These are phyloP conservation scores for Buceros bicornis DNA, from an alignment of 2,797 vertebrate genomes.

Conservation along the genomic window DNA sequence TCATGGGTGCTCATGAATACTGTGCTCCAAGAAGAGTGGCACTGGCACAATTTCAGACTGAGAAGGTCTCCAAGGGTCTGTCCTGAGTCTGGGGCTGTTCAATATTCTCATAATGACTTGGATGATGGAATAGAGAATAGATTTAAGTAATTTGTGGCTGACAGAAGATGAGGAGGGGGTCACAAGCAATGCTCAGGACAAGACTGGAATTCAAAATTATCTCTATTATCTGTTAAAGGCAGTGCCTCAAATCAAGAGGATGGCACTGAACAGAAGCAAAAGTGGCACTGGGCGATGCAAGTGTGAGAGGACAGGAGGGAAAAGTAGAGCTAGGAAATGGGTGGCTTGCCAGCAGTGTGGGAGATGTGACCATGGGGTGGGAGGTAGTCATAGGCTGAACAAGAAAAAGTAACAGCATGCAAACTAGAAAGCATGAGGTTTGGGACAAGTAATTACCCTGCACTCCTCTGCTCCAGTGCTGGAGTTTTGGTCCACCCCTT, in stretches of 20 bases:
- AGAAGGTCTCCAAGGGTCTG: background rate
- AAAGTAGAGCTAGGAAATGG: background rate
- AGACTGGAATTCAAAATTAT: slow-evolving; percentile 21
- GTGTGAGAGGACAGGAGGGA: background rate
- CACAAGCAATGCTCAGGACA: background rate
- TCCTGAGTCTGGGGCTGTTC: background rate
- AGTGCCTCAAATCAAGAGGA: background rate
- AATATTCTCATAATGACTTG: background rate
- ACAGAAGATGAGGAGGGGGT: slow-evolving; percentile 10
- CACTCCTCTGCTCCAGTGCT: background rate
- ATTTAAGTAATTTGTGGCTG: slow-evolving; percentile 30
- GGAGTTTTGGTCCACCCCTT: background rate
- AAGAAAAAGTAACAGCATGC: background rate
- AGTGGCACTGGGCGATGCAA: background rate
- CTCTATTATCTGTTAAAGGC: background rate
- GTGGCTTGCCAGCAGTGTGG: background rate
- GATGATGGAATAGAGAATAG: slow-evolving; percentile 20
- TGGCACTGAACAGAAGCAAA: background rate
- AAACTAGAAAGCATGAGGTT: background rate
- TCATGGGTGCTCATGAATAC: background rate
- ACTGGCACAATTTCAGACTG: background rate
- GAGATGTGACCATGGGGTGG: background rate
- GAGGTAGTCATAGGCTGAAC: background rate
- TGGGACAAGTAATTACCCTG: background rate
- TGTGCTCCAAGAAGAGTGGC: background rate